These are phyloP conservation scores for Botia almorhae DNA, from an alignment of 2,797 vertebrate species.

Conservation along the genomic window DNA sequence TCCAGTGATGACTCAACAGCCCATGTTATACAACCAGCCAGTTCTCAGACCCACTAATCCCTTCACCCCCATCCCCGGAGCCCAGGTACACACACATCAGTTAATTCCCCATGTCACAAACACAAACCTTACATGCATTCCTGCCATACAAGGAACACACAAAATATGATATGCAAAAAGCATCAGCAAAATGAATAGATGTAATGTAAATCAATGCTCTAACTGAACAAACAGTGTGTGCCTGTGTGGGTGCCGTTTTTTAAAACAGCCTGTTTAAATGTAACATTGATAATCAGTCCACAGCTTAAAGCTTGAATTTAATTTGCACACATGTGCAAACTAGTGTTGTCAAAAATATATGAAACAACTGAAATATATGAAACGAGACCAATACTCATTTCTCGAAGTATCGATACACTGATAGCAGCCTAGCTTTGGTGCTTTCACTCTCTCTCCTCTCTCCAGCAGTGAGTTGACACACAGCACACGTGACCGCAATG, in stretches of 20 bases:
- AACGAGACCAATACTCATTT: no score
- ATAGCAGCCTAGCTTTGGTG: no score
- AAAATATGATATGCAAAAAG: not conserved
- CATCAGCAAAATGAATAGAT: not conserved
- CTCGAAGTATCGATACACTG: no score
- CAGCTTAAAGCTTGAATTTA: not conserved
- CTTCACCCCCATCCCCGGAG: constrained; percentile 84
- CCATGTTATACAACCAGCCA: constrained; percentile 86
- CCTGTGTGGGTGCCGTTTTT: not conserved
- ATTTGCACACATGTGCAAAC: not conserved
- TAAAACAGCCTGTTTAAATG: not conserved
- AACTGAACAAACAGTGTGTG: not conserved
- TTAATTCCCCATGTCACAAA: not conserved
- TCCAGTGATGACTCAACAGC: constrained; percentile 84
- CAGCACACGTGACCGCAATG: no score
- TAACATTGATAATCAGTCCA: not conserved
- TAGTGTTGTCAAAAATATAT: no score
- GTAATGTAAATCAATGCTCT: not conserved
- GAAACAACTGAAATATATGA: no score
- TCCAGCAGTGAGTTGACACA: no score
- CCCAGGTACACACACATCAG: constrained; percentile 76
- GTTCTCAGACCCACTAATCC: constrained; percentile 87
- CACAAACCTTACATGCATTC: not conserved
- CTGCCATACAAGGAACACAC: not conserved
- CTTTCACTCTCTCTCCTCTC: no score